A percentile compares a stretch with the other conserved stretches of the same genome.
Conservation (phyloP, 2,888 invertebrate species). For the Clistopyga incitator region DNA sequence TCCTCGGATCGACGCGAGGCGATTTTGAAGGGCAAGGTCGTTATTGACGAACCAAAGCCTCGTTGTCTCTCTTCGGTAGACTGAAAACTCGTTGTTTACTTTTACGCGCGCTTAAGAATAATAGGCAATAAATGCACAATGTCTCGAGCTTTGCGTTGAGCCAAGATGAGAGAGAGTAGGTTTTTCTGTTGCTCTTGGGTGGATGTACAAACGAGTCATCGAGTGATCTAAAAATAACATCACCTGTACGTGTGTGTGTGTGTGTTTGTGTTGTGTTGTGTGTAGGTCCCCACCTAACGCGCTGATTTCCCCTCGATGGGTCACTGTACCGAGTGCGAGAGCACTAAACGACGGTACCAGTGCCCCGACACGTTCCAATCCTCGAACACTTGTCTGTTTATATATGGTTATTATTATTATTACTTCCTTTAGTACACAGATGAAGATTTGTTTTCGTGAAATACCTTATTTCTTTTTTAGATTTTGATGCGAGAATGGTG, state of each 20-base stretch:
- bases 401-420: too few relatives aligned
- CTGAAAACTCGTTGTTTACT: background rate
- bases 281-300: background rate
- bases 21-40: conserved; percentile 14
- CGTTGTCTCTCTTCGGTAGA: background rate
- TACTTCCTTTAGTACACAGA: too few relatives aligned
- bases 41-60: conserved; percentile 2
- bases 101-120: background rate
- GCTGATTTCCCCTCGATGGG: conserved; percentile 14
- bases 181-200: background rate
- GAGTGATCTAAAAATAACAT: conserved; percentile 33
- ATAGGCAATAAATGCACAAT: background rate
- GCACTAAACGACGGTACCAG: background rate
- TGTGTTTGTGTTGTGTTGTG: too few relatives aligned
- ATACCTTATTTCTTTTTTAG: too few relatives aligned
- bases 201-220: background rate
- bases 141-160: background rate
- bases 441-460: too few relatives aligned
- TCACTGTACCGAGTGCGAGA: conserved; percentile 6
- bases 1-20: background rate
- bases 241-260: conserved; percentile 13
- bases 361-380: too few relatives aligned
- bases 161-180: background rate
- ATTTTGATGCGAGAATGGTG: too few relatives aligned
- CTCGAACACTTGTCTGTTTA: too few relatives aligned